Conservation (phyloP, 1,140 invertebrate genomes). For the Mizuhopecten yessoensis region DNA sequence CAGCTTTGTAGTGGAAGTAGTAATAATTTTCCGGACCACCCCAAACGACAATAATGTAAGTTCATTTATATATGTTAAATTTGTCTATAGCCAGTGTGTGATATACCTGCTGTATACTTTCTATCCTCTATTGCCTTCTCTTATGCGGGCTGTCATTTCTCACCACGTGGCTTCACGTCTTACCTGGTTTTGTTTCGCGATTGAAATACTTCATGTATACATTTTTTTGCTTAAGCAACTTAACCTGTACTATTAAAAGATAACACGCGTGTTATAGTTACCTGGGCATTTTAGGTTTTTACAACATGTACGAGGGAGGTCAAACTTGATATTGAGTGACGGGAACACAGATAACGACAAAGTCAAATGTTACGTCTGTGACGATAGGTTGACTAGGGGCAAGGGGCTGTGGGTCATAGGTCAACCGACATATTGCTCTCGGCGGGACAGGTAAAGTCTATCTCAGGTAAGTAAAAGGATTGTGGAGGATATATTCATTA, state of each 20-base stretch:
- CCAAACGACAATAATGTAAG: neutral
- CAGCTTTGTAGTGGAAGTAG: neutral
- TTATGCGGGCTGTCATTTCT: neutral
- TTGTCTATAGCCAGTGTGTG: no score
- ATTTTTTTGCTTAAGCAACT: neutral
- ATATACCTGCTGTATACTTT: no score
- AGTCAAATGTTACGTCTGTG: constrained; percentile 38
- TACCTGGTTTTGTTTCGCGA: neutral
- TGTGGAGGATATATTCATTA: constrained; percentile 38
- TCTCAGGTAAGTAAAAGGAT: neutral
- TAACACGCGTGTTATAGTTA: constrained; percentile 7
- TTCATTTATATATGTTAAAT: no score
- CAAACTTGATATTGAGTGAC: constrained; percentile 9
- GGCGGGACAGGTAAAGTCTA: constrained; percentile 33
- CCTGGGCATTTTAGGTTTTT: neutral
- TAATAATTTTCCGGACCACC: neutral
- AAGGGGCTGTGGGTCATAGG: constrained; percentile 15
- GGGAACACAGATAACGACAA: neutral
- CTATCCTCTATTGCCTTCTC: neutral
- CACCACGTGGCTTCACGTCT: neutral
- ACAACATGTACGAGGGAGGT: neutral
- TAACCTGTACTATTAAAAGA: constrained; percentile 28
- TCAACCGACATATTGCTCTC: neutral
- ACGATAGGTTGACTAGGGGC: constrained; percentile 36
- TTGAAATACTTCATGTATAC: neutral